Base-by-base conservation (phyloP, 2,113 vertebrate genomes). In the Percina caprodes region DNA sequence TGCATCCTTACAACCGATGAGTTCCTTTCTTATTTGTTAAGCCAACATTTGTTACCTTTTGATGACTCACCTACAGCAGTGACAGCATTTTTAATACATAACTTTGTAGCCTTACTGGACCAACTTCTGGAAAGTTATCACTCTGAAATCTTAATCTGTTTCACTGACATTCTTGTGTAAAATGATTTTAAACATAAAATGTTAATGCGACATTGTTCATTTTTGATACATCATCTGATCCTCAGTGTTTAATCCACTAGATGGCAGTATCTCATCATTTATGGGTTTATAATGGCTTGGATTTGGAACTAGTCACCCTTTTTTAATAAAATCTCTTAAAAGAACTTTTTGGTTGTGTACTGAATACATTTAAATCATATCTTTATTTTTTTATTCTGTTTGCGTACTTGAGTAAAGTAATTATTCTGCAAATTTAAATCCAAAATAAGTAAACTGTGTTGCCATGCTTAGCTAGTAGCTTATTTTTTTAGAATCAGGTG, bases 1-100 rank as follows among this genome's bases (percentile, higher is more conserved):
- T 99, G 96, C 98, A 99, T 89, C 98, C 99, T 0, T 99, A 99
- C 83, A 97, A 96, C 94, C 94, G 99, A 92, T 99, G 95, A 95
- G 26, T 24, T 51, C 19, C 39, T 24, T 73, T 23, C 3, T 69
- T 19, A 14, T 3, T 39, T 70, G 24, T n/a, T 46, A 12, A 54
- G 2, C 13, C 12, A 26, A 5, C 3, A 5, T 65, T 45, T 60
- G n/a, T 45, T 24, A 18, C 45, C 42, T 39, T 56, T 69, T 55
- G 45, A 21, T 26, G 13, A n/a, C 63, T 55, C 48, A 1, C 24
- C 14, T 1, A 39, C 19, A 71, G 19, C 10, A 58, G 45, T 19
- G 24, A 33, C 45, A 59, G 16, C 39, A 52, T 68, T 72, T 65
- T 23, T 45, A 46, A 24, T n/a, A 16, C 26, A n/a, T 23, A 11